Evolutionary conservation across 2,113 vertebrate species (phyloP).

Genomic region (Poicephalus gulielmi): DNA sequence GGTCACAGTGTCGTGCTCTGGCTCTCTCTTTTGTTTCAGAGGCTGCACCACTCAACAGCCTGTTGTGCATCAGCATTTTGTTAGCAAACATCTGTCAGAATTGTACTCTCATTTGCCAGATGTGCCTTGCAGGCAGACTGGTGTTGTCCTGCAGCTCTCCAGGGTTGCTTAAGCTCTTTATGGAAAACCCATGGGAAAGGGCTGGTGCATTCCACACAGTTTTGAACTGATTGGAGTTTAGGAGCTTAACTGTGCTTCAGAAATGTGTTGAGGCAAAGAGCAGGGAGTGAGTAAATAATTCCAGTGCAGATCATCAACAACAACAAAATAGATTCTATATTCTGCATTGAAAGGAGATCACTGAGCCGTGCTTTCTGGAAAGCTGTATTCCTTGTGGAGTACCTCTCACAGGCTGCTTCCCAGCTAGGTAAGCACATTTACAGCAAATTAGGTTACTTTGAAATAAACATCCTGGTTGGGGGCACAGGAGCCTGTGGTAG

Average conservation of each 20-base stretch:
- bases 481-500: neutral
- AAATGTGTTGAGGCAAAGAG: neutral
- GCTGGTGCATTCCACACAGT: neutral
- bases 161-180: neutral
- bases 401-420: neutral
- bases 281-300: neutral
- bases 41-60: neutral
- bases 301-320: neutral
- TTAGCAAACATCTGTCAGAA: neutral
- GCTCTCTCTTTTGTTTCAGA: neutral
- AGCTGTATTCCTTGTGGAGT: neutral
- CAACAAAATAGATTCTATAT: neutral
- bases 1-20: neutral
- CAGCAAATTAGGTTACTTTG: constrained; percentile 12
- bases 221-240: neutral
- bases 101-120: neutral
- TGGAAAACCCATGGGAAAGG: neutral
- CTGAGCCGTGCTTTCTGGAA: neutral
- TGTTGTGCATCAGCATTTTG: neutral
- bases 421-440: neutral
- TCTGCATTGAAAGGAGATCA: neutral
- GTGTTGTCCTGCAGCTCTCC: neutral
- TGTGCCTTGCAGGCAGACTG: neutral
- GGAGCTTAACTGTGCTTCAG: neutral
- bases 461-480: neutral